These are phyloP conservation scores for Scolopax rusticola DNA, from an alignment of 2,797 vertebrate species.

Conservation along the genomic window DNA sequence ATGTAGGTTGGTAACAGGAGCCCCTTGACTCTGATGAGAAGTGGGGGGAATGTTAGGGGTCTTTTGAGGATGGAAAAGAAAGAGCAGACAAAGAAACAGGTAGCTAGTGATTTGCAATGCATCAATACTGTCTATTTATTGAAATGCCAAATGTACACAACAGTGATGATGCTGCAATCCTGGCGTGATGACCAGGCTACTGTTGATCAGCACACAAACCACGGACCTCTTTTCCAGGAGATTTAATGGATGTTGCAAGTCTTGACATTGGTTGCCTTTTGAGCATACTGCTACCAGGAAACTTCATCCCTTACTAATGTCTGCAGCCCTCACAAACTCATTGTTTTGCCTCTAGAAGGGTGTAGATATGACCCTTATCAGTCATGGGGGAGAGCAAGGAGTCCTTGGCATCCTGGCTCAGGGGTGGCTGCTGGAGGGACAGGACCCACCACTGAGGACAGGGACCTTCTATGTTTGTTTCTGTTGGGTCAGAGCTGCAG, in stretches of 20 bases:
- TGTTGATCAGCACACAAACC: neutral
- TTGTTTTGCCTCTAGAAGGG: neutral
- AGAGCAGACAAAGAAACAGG: neutral
- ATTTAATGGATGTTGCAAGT: neutral
- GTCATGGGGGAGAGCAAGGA: rapidly evolving
- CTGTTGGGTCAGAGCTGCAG: neutral
- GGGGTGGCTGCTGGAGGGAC: neutral
- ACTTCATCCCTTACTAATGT: neutral
- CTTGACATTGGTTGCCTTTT: neutral
- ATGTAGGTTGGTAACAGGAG: neutral
- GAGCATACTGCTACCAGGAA: rapidly evolving
- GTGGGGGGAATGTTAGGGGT: rapidly evolving
- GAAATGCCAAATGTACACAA: neutral
- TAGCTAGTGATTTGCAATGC: neutral
- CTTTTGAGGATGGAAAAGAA: neutral
- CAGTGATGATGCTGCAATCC: neutral
- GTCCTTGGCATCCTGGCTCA: neutral
- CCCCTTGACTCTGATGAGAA: neutral
- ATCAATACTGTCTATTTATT: neutral
- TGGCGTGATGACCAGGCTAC: neutral
- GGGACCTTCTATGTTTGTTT: neutral
- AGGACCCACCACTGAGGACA: rapidly evolving
- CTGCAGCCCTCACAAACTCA: neutral
- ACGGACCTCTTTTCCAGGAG: neutral
- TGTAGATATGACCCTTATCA: neutral